These are phyloP conservation scores for Tipula lateralis DNA, from an alignment of 2,888 invertebrate species.

Conservation along the genomic window DNA sequence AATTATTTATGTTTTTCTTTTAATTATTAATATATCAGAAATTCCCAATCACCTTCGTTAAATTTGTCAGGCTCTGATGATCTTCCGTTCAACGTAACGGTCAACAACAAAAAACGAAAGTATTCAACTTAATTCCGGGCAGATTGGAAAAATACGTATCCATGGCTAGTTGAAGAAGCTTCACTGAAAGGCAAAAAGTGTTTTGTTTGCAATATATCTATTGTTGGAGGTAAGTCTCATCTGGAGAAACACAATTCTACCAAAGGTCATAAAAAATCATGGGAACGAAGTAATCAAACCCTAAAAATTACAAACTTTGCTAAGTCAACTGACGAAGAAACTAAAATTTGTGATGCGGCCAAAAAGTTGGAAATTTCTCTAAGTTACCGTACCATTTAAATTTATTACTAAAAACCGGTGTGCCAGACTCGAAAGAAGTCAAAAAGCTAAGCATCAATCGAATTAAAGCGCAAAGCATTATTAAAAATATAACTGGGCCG, in stretches of 20 bases:
- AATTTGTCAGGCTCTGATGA: too few relatives aligned
- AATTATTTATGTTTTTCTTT: not conserved
- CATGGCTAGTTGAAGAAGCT: too few relatives aligned
- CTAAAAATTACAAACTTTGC: not conserved
- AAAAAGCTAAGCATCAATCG: not conserved
- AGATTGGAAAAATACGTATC: too few relatives aligned
- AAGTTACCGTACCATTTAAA: not conserved
- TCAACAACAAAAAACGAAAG: too few relatives aligned
- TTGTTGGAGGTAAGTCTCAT: not conserved
- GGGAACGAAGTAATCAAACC: not conserved
- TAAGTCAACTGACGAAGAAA: not conserved
- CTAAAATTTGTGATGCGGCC: not conserved
- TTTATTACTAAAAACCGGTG: not conserved
- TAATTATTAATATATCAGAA: too few relatives aligned
- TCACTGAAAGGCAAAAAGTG: too few relatives aligned
- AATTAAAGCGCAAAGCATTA: not conserved
- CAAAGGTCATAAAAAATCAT: not conserved
- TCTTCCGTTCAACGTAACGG: too few relatives aligned
- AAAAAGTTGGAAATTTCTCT: not conserved
- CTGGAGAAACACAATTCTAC: not conserved
- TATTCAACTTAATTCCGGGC: too few relatives aligned
- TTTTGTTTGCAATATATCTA: not conserved
- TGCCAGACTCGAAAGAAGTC: not conserved
- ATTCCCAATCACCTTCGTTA: too few relatives aligned
- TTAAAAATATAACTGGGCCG: conserved; percentile 30